These are phyloP conservation scores for Neoniphon sammara DNA, from an alignment of 2,797 vertebrate species.

Conservation along the genomic window DNA sequence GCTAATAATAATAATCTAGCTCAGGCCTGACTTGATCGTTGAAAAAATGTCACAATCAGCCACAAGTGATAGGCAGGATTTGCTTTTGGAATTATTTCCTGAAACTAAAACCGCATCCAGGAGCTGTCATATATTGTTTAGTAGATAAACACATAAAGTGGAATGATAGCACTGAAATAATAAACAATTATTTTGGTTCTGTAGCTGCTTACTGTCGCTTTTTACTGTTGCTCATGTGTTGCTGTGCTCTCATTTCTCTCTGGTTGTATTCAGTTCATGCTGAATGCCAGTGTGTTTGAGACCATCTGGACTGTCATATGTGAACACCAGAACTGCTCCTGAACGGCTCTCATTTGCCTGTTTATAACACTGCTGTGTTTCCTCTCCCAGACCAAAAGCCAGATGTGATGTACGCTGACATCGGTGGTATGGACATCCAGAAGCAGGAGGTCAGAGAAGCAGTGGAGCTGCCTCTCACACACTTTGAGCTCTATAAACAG, in stretches of 20 bases:
- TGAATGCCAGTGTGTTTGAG: not conserved
- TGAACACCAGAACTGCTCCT: not conserved
- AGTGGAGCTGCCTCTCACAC: conserved; percentile 95
- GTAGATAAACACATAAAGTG: too few relatives aligned
- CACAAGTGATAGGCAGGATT: too few relatives aligned
- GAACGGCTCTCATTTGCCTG: not conserved
- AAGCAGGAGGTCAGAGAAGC: conserved; percentile 97
- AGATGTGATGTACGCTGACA: conserved; percentile 95
- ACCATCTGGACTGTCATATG: not conserved
- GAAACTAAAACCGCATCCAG: too few relatives aligned
- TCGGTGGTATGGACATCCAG: conserved; percentile 98
- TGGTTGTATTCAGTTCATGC: not conserved
- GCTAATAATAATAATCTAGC: too few relatives aligned
- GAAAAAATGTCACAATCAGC: too few relatives aligned
- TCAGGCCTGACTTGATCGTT: too few relatives aligned
- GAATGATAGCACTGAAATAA: too few relatives aligned
- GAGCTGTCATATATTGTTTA: too few relatives aligned
- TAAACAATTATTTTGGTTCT: not conserved
- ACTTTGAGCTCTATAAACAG: conserved; percentile 98
- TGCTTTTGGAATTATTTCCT: too few relatives aligned
- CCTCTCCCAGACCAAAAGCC: conserved; percentile 91
- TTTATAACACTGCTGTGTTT: not conserved
- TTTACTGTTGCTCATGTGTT: not conserved
- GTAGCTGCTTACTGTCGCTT: not conserved
- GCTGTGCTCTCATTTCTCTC: not conserved